Percentiles rank a stretch among this genome's conserved stretches.
phyloP scores from a whole-genome alignment of 2,797 vertebrate genomes.

The Clarias pachynema region DNA sequence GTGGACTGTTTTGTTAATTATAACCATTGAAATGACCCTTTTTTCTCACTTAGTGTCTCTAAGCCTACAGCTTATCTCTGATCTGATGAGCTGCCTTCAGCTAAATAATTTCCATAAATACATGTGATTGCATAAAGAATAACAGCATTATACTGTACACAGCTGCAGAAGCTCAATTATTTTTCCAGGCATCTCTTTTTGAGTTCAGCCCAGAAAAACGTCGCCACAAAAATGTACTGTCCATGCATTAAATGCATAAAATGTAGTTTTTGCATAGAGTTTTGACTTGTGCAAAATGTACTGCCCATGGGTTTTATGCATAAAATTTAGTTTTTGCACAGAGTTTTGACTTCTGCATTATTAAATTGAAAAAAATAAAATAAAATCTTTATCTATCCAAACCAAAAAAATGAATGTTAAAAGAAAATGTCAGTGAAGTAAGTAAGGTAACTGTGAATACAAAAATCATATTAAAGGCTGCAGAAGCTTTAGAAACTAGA shows the following conservation, averaged over 20 bases:
- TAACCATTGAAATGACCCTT: neutral
- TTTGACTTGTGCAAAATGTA: neutral
- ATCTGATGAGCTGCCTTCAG: neutral
- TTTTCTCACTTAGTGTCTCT: neutral
- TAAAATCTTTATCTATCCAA: too few species aligned
- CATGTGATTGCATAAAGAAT: neutral
- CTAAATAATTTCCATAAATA: neutral
- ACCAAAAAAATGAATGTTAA: too few species aligned
- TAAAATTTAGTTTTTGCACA: too few species aligned
- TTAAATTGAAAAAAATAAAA: too few species aligned
- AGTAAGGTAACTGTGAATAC: too few species aligned
- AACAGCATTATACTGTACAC: neutral
- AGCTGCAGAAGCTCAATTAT: slow-evolving; percentile 4
- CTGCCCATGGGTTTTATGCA: too few species aligned
- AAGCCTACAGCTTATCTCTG: neutral
- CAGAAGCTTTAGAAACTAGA: too few species aligned
- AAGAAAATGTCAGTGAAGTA: too few species aligned
- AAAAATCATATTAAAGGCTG: too few species aligned
- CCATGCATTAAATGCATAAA: too few species aligned
- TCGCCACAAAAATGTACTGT: neutral
- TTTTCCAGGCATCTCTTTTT: neutral
- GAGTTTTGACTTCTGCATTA: too few species aligned
- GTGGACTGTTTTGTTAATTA: neutral
- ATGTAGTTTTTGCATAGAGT: too few species aligned
- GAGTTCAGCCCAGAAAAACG: neutral